Conservation (phyloP, 2,888 invertebrate species). For the Serripes groenlandicus region DNA sequence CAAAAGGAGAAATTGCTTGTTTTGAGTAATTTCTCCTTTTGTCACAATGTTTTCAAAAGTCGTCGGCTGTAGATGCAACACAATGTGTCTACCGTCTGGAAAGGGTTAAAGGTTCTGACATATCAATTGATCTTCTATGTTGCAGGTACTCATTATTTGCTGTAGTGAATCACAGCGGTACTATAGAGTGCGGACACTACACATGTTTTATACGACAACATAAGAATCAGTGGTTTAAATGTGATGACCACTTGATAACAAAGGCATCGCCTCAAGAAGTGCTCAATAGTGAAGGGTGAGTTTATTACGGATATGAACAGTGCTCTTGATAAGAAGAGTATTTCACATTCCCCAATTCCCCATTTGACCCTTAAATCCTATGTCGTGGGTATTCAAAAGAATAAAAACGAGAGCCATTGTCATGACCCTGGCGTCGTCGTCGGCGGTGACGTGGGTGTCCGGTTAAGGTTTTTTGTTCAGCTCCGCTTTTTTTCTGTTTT, state of each 20-base stretch:
- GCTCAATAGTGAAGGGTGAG: conserved; percentile 97
- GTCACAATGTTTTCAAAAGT: neutral
- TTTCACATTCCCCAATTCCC: no score
- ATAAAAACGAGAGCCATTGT: no score
- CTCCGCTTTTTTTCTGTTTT: no score
- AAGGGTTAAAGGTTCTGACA: neutral
- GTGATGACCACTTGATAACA: conserved; percentile 98
- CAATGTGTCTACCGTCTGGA: neutral
- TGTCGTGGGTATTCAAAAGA: no score
- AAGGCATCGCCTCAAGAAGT: conserved; percentile 96
- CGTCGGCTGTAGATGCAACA: no score
- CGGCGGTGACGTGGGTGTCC: no score
- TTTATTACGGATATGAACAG: no score
- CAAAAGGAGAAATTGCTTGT: neutral
- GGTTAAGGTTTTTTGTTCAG: no score
- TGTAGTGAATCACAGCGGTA: conserved; percentile 98
- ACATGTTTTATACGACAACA: conserved; percentile 98
- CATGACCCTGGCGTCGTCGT: no score
- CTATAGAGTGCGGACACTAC: conserved; percentile 97
- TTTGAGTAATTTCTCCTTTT: neutral
- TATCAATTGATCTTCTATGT: neutral
- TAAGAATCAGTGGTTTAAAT: conserved; percentile 91
- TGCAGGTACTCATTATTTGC: conserved; percentile 96
- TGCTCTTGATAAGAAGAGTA: no score
- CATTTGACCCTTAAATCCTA: no score